phyloP scores from a whole-genome alignment of 2,888 invertebrate genomes.

The Tyria jacobaeae region DNA sequence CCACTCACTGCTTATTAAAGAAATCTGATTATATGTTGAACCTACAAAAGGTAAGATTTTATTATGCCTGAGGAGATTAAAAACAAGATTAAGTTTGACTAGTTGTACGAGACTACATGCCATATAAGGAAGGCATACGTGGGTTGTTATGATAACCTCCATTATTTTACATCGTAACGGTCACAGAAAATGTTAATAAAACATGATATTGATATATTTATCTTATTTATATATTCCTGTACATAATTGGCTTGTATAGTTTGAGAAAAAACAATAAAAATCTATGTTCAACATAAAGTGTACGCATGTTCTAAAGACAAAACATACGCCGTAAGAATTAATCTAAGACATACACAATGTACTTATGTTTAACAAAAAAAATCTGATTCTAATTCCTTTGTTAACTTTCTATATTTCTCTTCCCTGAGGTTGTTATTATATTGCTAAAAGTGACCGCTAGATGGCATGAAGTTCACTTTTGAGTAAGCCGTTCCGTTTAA shows the following conservation, averaged over 20 bases:
- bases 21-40: constrained; percentile 17
- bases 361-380: too few relatives aligned
- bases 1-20: neutral
- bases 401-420: too few relatives aligned
- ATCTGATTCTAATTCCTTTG: too few relatives aligned
- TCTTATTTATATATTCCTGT: constrained; percentile 22
- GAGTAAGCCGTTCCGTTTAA: too few relatives aligned
- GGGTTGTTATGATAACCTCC: constrained; percentile 34
- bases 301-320: too few relatives aligned
- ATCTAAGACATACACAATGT: too few relatives aligned
- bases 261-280: neutral
- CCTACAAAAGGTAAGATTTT: constrained; percentile 11
- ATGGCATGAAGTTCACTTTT: too few relatives aligned
- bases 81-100: constrained; percentile 12
- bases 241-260: constrained; percentile 1
- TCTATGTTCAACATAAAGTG: neutral
- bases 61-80: constrained; percentile 20
- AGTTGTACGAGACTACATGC: constrained; percentile 13
- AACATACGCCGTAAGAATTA: too few relatives aligned
- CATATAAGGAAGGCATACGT: constrained; percentile 30
- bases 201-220: constrained; percentile 41
- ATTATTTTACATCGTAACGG: constrained; percentile 45
- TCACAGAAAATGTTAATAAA: constrained; percentile 37
- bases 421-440: too few relatives aligned
- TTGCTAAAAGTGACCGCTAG: too few relatives aligned